Evolutionary conservation across 1,140 invertebrate genomes (phyloP), one percentile per base, ranked within the genome.

Genomic region (Zaprionus nigranus): DNA sequence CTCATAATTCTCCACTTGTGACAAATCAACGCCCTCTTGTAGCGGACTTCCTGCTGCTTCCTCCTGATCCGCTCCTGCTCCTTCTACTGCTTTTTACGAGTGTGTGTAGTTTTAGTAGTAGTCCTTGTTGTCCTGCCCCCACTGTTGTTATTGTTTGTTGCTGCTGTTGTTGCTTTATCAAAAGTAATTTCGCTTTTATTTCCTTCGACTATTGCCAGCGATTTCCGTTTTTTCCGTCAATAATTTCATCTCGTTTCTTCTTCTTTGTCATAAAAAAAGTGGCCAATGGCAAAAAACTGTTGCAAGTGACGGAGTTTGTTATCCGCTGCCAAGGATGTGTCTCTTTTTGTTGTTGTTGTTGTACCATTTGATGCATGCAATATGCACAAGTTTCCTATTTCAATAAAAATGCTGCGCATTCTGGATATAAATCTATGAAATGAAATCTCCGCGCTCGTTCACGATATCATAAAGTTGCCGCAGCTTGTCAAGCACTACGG

Each of bases 341-440:
- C 3, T 46, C 4, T 66, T 20, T 22, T 30, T 40, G 56, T 67
- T 67, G 54, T 58, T 65, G 17, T 56, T 79, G 63, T 49, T 69
- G 59, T 75, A 69, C 78, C 85, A 81, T 85, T 90, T 90, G 84
- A 88, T 88, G 84, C 85, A 81, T 88, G 84, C 84, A 88, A 88
- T 88, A 88, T 88, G 84, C 84, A 88, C 81, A 88, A 88, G 85
- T 88, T 88, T 88, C 84, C 85, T 88, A 84, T 88, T 81, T 88
- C 84, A 88, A 88, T 88, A 90, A 88, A 88, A 74, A 64, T 69
- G 67, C 65, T 71, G 68, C 71, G 70, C 70, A 86, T 68, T 82
- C 65, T 66, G 77, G 77, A 87, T 87, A 87, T 87, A 87, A 87
- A 87, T 87, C 83, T 87, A 87, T 87, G 84, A 87, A 88, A 75